These are phyloP conservation scores for Tenthredo amoena DNA, from an alignment of 2,888 invertebrate species.

Conservation along the genomic window DNA sequence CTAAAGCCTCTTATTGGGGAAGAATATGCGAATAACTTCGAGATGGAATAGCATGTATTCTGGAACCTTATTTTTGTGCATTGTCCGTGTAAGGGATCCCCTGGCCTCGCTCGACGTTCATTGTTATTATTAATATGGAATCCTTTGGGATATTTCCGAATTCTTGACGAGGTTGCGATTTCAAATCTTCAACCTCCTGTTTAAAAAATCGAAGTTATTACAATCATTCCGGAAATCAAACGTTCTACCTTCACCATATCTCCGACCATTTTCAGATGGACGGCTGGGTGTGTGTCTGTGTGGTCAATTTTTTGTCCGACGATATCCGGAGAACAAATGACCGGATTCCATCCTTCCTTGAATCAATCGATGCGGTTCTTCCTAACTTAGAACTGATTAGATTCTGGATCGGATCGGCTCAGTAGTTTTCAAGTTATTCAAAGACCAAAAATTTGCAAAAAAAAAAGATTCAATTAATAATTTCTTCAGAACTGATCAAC, in stretches of 20 bases:
- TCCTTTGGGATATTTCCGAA: background rate
- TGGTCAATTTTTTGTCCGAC: background rate
- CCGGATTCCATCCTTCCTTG: too few species aligned
- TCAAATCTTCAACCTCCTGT: background rate
- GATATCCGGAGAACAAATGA: too few species aligned
- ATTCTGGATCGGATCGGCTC: background rate
- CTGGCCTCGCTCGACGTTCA: background rate
- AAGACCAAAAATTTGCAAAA: background rate
- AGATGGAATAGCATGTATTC: background rate
- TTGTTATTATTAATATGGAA: background rate
- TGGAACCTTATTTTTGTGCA: background rate
- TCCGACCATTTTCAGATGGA: background rate
- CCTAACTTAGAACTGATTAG: background rate
- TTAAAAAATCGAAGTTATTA: background rate
- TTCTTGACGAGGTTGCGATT: background rate
- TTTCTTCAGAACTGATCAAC: background rate
- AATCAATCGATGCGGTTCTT: background rate
- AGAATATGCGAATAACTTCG: constrained; percentile 8
- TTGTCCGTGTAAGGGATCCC: background rate
- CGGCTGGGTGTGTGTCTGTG: background rate
- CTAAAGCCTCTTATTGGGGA: background rate
- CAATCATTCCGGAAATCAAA: background rate
- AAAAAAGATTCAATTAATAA: background rate
- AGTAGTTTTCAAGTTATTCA: background rate
- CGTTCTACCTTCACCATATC: background rate